Conservation (phyloP, 2,113 vertebrate genomes). For the Microtus oregoni region DNA sequence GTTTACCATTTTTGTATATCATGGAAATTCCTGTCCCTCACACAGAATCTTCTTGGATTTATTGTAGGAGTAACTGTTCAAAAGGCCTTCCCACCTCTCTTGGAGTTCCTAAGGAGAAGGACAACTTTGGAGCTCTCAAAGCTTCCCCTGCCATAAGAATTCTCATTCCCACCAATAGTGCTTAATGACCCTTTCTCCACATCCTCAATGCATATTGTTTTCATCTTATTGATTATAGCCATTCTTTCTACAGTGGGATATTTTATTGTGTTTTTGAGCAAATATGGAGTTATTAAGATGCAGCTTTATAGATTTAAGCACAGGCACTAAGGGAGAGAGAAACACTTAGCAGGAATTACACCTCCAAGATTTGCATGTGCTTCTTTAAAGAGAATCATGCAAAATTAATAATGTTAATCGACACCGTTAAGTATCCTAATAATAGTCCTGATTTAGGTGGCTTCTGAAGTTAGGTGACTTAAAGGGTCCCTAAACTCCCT, state of each 20-base stretch:
- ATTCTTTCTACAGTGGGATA: neutral
- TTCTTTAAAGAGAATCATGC: neutral
- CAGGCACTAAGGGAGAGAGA: neutral
- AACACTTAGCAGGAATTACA: too few relatives aligned
- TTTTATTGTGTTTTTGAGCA: neutral
- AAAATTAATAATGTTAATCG: neutral
- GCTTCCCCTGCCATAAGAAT: neutral
- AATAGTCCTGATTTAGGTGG: neutral
- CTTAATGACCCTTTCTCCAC: neutral
- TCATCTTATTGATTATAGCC: neutral
- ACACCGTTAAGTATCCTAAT: neutral
- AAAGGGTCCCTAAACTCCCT: neutral
- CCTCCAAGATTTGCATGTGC: neutral
- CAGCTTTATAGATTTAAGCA: neutral
- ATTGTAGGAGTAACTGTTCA: neutral
- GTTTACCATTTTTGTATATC: neutral
- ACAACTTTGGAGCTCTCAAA: neutral
- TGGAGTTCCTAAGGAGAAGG: neutral
- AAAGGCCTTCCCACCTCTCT: neutral
- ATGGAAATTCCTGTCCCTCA: neutral
- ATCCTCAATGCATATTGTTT: neutral
- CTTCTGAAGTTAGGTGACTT: neutral
- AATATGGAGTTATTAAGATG: neutral
- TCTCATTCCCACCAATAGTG: neutral
- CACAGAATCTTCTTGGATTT: neutral